Conservation (phyloP, 92 coral and sea anemone genomes). For the Ricordea florida region DNA sequence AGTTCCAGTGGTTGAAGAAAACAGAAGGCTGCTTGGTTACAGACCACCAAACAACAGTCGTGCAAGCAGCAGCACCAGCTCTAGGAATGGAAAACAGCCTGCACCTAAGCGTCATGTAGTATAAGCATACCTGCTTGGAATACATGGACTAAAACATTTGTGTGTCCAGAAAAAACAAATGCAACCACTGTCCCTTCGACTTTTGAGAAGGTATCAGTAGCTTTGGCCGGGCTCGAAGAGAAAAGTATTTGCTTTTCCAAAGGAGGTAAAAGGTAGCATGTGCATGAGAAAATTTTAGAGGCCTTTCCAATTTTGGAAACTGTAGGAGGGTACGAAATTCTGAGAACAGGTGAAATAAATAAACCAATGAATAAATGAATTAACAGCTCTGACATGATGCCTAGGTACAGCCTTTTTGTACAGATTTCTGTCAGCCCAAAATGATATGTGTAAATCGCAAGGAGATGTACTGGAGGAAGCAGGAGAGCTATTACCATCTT, state of each 20-base stretch:
- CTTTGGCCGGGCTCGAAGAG: slow-evolving; percentile 46
- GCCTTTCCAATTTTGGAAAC: background rate
- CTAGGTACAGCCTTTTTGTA: background rate
- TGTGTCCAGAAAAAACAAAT: slow-evolving; percentile 11
- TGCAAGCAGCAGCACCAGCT: background rate
- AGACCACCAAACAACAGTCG: slow-evolving; percentile 44
- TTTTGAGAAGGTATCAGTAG: slow-evolving; percentile 32
- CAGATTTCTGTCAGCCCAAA: slow-evolving; percentile 21
- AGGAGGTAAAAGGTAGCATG: slow-evolving; percentile 36
- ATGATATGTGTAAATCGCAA: slow-evolving; percentile 45
- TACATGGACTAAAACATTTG: slow-evolving; percentile 20
- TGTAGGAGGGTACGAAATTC: slow-evolving; percentile 23
- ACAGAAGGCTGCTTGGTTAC: slow-evolving; percentile 61
- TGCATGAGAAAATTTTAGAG: slow-evolving; percentile 11
- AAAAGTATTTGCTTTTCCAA: slow-evolving; percentile 13
- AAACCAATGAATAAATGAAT: too few relatives aligned
- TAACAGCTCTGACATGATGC: too few relatives aligned
- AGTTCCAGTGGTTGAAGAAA: slow-evolving; percentile 35
- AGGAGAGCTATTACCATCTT: slow-evolving; percentile 13
- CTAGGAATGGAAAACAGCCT: slow-evolving; percentile 5
- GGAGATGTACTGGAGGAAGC: slow-evolving; percentile 49
- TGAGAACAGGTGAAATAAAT: slow-evolving; percentile 31
- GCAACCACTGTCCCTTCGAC: slow-evolving; percentile 32
- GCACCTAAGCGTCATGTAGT: slow-evolving; percentile 29
- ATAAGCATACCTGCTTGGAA: slow-evolving; percentile 16